Conservation (phyloP, 2,113 vertebrate species). For the Nanorana parkeri region DNA sequence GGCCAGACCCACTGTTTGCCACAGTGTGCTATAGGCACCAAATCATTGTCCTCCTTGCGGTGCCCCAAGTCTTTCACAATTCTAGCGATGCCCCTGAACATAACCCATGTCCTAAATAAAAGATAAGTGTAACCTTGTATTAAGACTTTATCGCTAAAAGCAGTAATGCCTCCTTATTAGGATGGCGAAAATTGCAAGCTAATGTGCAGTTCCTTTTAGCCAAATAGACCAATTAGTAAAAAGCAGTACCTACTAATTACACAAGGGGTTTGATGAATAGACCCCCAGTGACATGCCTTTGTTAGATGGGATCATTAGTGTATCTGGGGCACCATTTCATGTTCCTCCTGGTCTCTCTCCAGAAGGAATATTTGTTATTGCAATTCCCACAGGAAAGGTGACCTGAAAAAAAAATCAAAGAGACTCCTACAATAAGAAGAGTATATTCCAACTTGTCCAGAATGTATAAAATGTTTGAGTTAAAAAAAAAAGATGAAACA, state of each 20-base stretch:
- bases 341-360: slow-evolving; percentile 20
- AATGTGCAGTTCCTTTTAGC: slow-evolving; percentile 40
- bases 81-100: background rate
- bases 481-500: background rate
- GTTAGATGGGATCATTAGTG: slow-evolving; percentile 40
- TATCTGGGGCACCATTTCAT: slow-evolving; percentile 45
- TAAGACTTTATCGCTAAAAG: background rate
- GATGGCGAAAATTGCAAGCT: slow-evolving; percentile 1
- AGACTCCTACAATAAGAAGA: background rate
- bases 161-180: slow-evolving; percentile 25
- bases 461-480: background rate
- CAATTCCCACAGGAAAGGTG: slow-evolving; percentile 38
- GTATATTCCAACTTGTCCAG: background rate
- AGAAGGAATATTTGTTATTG: slow-evolving; percentile 41
- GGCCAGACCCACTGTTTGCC: too few relatives aligned
- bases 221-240: slow-evolving; percentile 38
- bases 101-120: background rate
- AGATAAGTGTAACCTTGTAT: background rate
- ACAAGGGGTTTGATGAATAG: slow-evolving; percentile 35
- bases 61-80: too few relatives aligned
- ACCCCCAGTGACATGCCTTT: slow-evolving; percentile 34
- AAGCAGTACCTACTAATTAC: slow-evolving; percentile 45
- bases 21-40: too few relatives aligned
- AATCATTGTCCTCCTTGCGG: too few relatives aligned
- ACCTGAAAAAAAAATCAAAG: slow-evolving; percentile 38